Evolutionary conservation across 1,140 invertebrate species (phyloP), one percentile per base, ranked within the genome.

Genomic region (Tetraneura akinire): DNA sequence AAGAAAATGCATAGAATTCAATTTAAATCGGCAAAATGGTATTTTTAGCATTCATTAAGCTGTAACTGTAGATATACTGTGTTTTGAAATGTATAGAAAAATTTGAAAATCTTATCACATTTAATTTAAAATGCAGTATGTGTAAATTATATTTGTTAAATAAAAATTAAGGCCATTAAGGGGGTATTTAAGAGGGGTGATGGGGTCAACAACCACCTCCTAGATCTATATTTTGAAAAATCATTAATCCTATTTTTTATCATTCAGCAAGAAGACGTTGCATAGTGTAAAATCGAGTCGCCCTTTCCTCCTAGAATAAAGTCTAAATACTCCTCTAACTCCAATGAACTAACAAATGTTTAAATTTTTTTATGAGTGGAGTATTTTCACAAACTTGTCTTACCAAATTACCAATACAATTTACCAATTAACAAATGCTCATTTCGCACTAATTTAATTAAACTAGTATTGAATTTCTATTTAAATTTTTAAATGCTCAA

Each of bases 51-150:
- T 53, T 53, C 18, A n/a, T 53, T 53, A 18, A 53, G 51, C 5
- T 21, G 51, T 5, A 53, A 53, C n/a, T 8, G n/a, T 53, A 53
- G n/a, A 53, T 53, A n/a, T n/a, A 53, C 51, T 53, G n/a, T 53
- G 51, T 53, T 53, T 53, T 53, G 51, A 53, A 53, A 53, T n/a
- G 18, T n/a, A 53, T n/a, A 53, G 16, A 18, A 18, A 53, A 53
- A 18, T n/a, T 53, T n/a, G 16, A 18, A 53, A 53, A 53, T 53
- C 51, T 8, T n/a, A 53, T 53, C 18, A 53, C 18, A 53, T 53
- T 53, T n/a, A 53, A 53, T 53, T 53, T 53, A 53, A 53, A 53
- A 53, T n/a, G 9, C 51, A 53, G 51, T 53, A 53, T n/a, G 51
- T 53, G 51, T n/a, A 53, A 53, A 53, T n/a, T 53, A n/a, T 53